Percentiles rank a stretch among this genome's conserved stretches.
phyloP scores from a whole-genome alignment of 2,888 invertebrate species.

The Sipha maydis region DNA sequence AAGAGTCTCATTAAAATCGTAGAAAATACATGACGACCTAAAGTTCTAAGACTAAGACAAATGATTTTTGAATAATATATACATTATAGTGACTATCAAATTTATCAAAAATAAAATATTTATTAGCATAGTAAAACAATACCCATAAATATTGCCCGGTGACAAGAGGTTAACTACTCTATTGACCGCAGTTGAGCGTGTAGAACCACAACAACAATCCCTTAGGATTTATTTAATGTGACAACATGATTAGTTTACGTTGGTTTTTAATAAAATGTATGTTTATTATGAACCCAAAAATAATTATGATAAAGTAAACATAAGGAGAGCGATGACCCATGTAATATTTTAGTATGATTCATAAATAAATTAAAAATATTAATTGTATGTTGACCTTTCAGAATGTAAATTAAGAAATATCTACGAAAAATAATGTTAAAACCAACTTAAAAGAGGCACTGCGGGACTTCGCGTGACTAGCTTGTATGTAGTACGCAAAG shows the following conservation, averaged over 20 bases:
- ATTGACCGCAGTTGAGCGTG: not conserved
- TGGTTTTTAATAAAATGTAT: not conserved
- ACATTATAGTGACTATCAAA: too few relatives aligned
- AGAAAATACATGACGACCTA: too few relatives aligned
- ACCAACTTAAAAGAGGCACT: not conserved
- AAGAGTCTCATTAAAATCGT: too few relatives aligned
- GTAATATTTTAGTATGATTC: not conserved
- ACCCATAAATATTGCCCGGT: not conserved
- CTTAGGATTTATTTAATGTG: not conserved
- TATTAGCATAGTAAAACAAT: too few relatives aligned
- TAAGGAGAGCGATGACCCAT: not conserved
- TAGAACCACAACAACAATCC: not conserved
- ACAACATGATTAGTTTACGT: not conserved
- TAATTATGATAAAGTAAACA: not conserved
- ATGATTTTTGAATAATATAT: too few relatives aligned
- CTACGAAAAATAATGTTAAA: constrained; percentile 4
- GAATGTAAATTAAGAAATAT: not conserved
- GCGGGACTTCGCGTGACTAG: constrained; percentile 37
- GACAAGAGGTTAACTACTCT: not conserved
- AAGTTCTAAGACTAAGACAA: too few relatives aligned
- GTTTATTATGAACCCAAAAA: not conserved
- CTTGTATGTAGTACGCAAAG: not conserved
- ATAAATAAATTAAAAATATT: not conserved
- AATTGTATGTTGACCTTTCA: constrained; percentile 2
- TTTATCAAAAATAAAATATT: too few relatives aligned